Base-by-base conservation (phyloP, 92 coral and sea anemone species). In the Phenganax subtilis region DNA sequence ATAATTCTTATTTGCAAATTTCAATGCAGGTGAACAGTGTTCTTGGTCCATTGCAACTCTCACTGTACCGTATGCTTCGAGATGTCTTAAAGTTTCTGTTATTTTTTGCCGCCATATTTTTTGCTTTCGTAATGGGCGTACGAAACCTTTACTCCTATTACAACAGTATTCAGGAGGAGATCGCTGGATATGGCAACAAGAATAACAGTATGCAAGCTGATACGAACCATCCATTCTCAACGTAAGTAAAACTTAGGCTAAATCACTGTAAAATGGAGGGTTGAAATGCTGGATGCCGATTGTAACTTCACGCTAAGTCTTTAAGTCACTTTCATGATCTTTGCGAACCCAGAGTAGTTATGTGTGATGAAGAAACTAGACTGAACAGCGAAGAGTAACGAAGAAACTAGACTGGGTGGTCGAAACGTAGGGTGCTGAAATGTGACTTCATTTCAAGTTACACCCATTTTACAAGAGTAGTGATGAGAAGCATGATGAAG, bases 121-220 rank as follows among this genome's bases (percentile, higher is more conserved):
- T 90, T 14, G 87, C 97, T 17, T 92, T 92, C 78, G 90, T 80
- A 14, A 54, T 88, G 71, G 93, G 94, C 10, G 12, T 90, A 29
- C 85, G 91, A 61, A 90, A 92, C 74, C 91, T 93, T 4, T 93
- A 93, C 77, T 93, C 97, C 10, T 89, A 89, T 84, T 86, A 91
- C 65, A 90, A 88, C 80, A 91, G 82, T 73, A 82, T 90, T 0
- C 91, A 86, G 86, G 64, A 16, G 0, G 86, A 77, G 17, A 65
- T 70, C 8, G 57, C 64, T 3, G 37, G 47, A 57, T 6, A 77
- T 37, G 44, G 29, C 12, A 15, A 29, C 52, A 60, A n/a, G 61
- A 29, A 75, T 37, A 75, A 75, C 7, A 51, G 59, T 57, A 87
- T 63, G 51, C 5, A 15, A 20, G 57, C 85, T 55, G 86, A 85